Evolutionary conservation across 2,888 invertebrate genomes (phyloP).

Genomic region (Xylophagus ater): DNA sequence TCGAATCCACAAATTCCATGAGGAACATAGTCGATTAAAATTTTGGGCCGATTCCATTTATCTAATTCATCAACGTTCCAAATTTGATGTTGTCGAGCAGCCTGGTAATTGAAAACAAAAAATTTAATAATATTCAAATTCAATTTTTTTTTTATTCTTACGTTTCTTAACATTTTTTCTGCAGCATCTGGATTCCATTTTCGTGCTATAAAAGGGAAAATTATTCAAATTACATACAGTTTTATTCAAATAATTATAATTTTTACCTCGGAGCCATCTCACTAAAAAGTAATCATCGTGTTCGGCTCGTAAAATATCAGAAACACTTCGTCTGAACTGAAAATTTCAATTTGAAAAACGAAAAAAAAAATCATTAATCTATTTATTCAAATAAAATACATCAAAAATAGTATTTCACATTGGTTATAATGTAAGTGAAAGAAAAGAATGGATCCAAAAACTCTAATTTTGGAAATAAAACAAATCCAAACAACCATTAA

Average conservation of each 20-base stretch:
- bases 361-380: background rate
- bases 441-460: too few relatives aligned
- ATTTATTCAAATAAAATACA: too few relatives aligned
- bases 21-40: constrained; percentile 59
- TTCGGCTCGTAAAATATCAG: constrained; percentile 54
- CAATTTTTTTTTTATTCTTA: constrained; percentile 35
- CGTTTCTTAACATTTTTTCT: constrained; percentile 83
- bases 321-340: constrained; percentile 62
- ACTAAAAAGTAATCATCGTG: constrained; percentile 69
- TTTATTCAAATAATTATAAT: background rate
- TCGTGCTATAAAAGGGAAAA: constrained; percentile 53
- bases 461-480: too few relatives aligned
- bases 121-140: background rate
- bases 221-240: background rate
- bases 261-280: constrained; percentile 68
- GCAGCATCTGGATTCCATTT: constrained; percentile 79
- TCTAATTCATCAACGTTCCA: constrained; percentile 63
- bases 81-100: constrained; percentile 21
- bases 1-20: constrained; percentile 72
- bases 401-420: too few relatives aligned
- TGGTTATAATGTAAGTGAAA: too few relatives aligned
- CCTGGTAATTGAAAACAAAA: constrained; percentile 18
- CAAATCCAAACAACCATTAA: too few relatives aligned
- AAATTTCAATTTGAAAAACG: constrained; percentile 29
- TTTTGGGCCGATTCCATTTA: constrained; percentile 60